Evolutionary conservation across 2,113 vertebrate species (phyloP), one percentile per base, ranked within the genome.

Genomic region (Saimiri boliviensis): DNA sequence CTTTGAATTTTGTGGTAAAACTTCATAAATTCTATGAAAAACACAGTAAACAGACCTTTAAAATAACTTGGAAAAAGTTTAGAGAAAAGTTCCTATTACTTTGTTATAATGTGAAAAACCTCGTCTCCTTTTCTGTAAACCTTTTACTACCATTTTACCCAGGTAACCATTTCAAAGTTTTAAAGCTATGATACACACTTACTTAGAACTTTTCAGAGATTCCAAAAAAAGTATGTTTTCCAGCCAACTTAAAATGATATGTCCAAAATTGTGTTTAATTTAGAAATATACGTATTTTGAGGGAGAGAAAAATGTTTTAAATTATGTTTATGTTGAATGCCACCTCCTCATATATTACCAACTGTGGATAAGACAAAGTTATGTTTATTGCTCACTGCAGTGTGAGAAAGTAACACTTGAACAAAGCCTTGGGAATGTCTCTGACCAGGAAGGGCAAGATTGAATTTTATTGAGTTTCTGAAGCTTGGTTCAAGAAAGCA

Each of bases 1-100:
- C 17, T 92, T 91, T 58, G 60, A 32, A 93, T 96, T 82, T 95
- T 95, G 49, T 49, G 42, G 76, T 42, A 86, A 60, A 93, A 94
- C 54, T 54, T 91, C 47, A 77, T 93, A 95, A 66, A 95, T 91
- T 96, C 58, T 91, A 79, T 32, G 86, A 68, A 70, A 93, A 73
- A 92, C 77, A 93, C 6, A 85, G 83, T 88, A 81, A 92, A 88
- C 86, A 96, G 80, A 68, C 45, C 56, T 94, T 14, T 89, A 93
- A 87, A n/a, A 66, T 74, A 68, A 87, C 58, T 16, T 97, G 85
- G 42, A 56, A 73, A 96, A 95, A 40, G n/a, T 40, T 68, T 21
- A 20, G n/a, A 30, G 89, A 92, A 96, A 71, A 71, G 11, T 52
- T 83, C 7, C 54, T 47, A 25, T 92, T 80, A 71, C 9, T 88